Conservation (phyloP, 2,113 vertebrate genomes). For the Salminus brasiliensis region DNA sequence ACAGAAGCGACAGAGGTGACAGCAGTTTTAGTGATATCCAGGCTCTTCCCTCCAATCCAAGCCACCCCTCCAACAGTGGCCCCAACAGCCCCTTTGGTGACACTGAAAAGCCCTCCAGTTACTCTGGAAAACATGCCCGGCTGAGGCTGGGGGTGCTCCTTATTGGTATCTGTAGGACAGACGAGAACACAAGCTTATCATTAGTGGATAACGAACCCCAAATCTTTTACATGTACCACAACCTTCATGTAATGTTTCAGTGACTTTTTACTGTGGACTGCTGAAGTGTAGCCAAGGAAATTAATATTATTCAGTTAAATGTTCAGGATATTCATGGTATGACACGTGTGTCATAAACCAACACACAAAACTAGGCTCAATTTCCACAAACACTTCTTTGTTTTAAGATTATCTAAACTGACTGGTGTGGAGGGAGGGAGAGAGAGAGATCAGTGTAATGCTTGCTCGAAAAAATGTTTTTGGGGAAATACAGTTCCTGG, state of each 20-base stretch:
- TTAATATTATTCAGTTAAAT: too few species aligned
- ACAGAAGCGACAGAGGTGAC: slow-evolving; percentile 89
- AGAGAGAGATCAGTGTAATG: too few species aligned
- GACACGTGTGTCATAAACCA: too few species aligned
- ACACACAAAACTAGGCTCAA: too few species aligned
- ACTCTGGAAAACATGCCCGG: slow-evolving; percentile 90
- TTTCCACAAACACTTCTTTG: too few species aligned
- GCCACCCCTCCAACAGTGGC: slow-evolving; percentile 90
- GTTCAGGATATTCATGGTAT: too few species aligned
- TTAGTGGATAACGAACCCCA: not conserved
- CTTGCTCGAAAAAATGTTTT: too few species aligned
- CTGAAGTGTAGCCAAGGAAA: too few species aligned
- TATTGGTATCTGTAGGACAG: slow-evolving; percentile 75
- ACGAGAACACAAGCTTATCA: not conserved
- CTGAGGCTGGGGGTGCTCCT: slow-evolving; percentile 88
- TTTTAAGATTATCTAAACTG: not conserved
- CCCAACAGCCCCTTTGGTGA: slow-evolving; percentile 92
- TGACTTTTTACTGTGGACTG: too few species aligned
- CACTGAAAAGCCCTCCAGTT: slow-evolving; percentile 90
- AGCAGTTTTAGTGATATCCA: slow-evolving; percentile 91
- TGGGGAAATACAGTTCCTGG: too few species aligned
- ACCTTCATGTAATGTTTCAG: not conserved
- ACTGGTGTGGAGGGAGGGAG: too few species aligned
- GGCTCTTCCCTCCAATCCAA: slow-evolving; percentile 94
- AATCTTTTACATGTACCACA: not conserved